phyloP scores from a whole-genome alignment of 2,888 invertebrate genomes.

The Sphaeridia pumilis region DNA sequence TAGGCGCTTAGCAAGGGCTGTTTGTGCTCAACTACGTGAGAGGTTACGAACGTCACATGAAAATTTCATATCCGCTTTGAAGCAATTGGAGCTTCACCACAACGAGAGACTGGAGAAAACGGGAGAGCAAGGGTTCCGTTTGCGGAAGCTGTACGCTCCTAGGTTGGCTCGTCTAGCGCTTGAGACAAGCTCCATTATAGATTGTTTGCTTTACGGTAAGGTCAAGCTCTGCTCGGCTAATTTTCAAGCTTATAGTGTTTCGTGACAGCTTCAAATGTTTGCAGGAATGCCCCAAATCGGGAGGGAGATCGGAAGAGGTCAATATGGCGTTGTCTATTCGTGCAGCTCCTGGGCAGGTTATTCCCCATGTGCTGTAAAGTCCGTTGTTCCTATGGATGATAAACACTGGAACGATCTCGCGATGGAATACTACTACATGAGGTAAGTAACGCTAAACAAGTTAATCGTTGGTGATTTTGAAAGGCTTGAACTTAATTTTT shows the following conservation, averaged over 20 bases:
- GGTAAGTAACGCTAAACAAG: constrained; percentile 42
- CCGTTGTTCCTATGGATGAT: constrained; percentile 77
- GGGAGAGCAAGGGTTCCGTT: constrained; percentile 62
- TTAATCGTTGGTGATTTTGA: not conserved
- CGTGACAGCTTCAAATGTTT: not conserved
- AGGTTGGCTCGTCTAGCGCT: constrained; percentile 65
- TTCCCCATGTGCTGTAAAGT: constrained; percentile 71
- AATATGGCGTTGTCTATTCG: constrained; percentile 78
- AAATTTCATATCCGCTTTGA: constrained; percentile 46
- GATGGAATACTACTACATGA: constrained; percentile 81
- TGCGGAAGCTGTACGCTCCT: constrained; percentile 67
- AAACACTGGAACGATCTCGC: constrained; percentile 80
- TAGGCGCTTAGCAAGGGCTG: constrained; percentile 55
- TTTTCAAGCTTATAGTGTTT: not conserved
- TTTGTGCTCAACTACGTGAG: constrained; percentile 54
- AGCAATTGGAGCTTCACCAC: constrained; percentile 57
- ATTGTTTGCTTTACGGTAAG: constrained; percentile 58
- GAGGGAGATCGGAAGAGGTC: constrained; percentile 55
- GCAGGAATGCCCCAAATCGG: constrained; percentile 44
- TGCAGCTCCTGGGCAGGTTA: constrained; percentile 63
- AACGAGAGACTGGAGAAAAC: constrained; percentile 62
- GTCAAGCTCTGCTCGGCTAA: too few relatives aligned
- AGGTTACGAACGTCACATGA: constrained; percentile 64
- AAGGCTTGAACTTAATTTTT: not conserved
- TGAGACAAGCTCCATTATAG: constrained; percentile 71